Conservation (phyloP, 2,888 invertebrate species). For the Melitaea athalia region DNA sequence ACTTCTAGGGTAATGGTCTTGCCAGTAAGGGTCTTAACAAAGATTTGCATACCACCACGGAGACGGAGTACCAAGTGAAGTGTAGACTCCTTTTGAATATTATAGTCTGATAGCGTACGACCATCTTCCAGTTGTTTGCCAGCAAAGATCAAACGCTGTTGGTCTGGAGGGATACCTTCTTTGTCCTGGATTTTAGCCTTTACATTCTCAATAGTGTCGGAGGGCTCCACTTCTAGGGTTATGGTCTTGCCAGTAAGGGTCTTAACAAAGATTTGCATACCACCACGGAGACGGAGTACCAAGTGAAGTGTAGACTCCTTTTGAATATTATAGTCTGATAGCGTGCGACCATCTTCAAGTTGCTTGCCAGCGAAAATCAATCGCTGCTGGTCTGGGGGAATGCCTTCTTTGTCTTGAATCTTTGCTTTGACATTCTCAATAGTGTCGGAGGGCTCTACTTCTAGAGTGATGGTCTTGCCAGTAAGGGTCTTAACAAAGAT, state of each 20-base stretch:
- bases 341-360: slow-evolving; percentile 47
- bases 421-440: slow-evolving; percentile 51
- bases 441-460: slow-evolving; percentile 49
- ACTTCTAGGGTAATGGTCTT: slow-evolving; percentile 1
- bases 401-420: slow-evolving; percentile 45
- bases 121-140: slow-evolving; percentile 51
- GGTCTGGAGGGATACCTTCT: slow-evolving; percentile 89
- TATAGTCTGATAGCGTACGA: slow-evolving; percentile 48
- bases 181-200: slow-evolving; percentile 93
- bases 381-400: slow-evolving; percentile 49
- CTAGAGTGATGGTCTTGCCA: slow-evolving; percentile 54
- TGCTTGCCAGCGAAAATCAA: slow-evolving; percentile 44
- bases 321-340: slow-evolving; percentile 48
- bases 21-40: slow-evolving; percentile 1
- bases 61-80: slow-evolving; percentile 45
- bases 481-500: slow-evolving; percentile 51
- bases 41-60: slow-evolving; percentile 48
- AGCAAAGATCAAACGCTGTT: slow-evolving; percentile 74
- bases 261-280: slow-evolving; percentile 94
- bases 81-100: slow-evolving; percentile 34
- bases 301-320: slow-evolving; percentile 49
- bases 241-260: slow-evolving; percentile 94
- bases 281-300: slow-evolving; percentile 44
- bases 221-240: slow-evolving; percentile 91
- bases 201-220: slow-evolving; percentile 94